phyloP scores from a whole-genome alignment of 2,888 invertebrate genomes.

The Eumacrocentrus americanus region DNA sequence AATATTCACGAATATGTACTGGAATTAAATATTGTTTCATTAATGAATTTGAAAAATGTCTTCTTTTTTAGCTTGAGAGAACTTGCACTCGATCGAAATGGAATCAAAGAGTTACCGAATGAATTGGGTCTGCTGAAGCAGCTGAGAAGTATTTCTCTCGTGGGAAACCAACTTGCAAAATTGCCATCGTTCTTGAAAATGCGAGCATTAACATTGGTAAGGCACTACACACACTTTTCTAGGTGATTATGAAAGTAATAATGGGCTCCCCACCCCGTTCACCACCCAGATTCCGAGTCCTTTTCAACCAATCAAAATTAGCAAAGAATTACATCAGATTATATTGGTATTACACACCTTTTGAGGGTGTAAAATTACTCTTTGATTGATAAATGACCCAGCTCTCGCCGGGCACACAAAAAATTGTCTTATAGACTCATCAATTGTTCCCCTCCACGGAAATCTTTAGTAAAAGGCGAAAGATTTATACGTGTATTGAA shows the following conservation, averaged over 20 bases:
- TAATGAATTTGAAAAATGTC: neutral
- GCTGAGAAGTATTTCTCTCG: conserved; percentile 68
- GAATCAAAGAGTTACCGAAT: conserved; percentile 69
- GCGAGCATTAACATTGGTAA: conserved; percentile 66
- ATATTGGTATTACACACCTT: conserved; percentile 1
- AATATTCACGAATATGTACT: too few species aligned
- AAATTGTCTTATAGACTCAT: conserved; percentile 55
- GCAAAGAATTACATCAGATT: too few species aligned
- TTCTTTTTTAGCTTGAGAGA: conserved; percentile 70
- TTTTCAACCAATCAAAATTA: too few species aligned
- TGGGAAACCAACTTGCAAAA: conserved; percentile 64
- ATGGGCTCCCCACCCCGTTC: too few species aligned
- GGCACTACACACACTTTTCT: too few species aligned
- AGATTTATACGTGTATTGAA: conserved; percentile 62
- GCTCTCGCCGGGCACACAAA: conserved; percentile 48
- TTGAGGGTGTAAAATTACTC: neutral
- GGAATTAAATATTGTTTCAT: neutral
- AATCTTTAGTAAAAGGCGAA: conserved; percentile 64
- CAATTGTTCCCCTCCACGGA: conserved; percentile 58
- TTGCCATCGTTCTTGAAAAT: conserved; percentile 65
- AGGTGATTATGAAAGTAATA: too few species aligned
- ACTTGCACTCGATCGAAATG: conserved; percentile 75
- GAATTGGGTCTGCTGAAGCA: conserved; percentile 68
- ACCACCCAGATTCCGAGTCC: too few species aligned
- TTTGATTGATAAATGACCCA: conserved; percentile 35